Base-by-base conservation (phyloP, 2,113 vertebrate genomes). In the Scomber japonicus region DNA sequence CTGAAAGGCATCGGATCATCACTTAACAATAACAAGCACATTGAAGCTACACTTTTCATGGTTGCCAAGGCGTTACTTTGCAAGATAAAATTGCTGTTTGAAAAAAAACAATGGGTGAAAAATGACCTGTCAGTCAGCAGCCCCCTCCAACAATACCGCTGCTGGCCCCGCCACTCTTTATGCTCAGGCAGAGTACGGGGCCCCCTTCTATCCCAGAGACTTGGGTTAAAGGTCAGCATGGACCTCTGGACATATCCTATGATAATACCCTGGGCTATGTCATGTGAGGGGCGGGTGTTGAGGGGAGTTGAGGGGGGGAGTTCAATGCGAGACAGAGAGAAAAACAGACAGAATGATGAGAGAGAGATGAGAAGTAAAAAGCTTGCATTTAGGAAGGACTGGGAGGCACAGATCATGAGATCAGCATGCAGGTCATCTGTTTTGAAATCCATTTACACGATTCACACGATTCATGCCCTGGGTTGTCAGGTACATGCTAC, bases 391-490 rank as follows among this genome's bases (percentile, higher is more conserved):
- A 80, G 70, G 82, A 90, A 85, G 71, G 88, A 92, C 89, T 92
- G 94, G 81, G 80, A 91, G 92, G 91, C 94, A 95, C 94, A 92
- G 94, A 96, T 95, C 95, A 94, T 82, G 89, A 95, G 95, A 96
- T 95, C 94, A 96, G 94, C 95, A 95, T 89, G 95, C 95, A 96
- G 96, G 96, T 97, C 95, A 96, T 96, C 95, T 95, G 93, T 95
- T 96, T 92, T 93, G 91, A 96, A 96, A 96, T 95, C 95, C 95
- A 95, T 97, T 94, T 90, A 93, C 91, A 90, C 86, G 11, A 88
- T 90, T 89, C 88, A 86, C 91, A 90, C 86, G 11, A 88, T 90
- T 89, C 88, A 86, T 88, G 88, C 89, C 89, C 92, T 89, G 88
- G 84, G 83, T 91, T 93, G 92, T 94, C 90, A 89, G 90, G 87